Percentiles rank a stretch among this genome's conserved stretches.
Evolutionary conservation across 2,888 invertebrate genomes (phyloP).

Genomic region (Frankliniella intonsa): DNA sequence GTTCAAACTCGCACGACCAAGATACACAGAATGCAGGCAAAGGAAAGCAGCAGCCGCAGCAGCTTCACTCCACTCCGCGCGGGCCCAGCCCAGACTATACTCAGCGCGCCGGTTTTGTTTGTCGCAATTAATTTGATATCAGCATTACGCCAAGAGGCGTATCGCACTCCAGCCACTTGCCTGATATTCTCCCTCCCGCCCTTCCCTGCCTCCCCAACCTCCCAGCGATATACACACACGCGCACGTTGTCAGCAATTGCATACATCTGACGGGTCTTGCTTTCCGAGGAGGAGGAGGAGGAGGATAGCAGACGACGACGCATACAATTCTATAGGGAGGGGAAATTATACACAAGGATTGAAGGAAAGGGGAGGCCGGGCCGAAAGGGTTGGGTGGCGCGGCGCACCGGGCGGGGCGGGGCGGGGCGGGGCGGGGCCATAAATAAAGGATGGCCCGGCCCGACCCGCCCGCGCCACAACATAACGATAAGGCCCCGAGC

Average conservation of each 20-base stretch:
- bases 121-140: slow-evolving; percentile 14
- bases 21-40: neutral
- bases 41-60: neutral
- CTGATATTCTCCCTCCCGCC: too few species aligned
- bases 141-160: neutral
- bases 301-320: too few species aligned
- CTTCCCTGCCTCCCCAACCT: too few species aligned
- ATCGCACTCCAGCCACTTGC: too few species aligned
- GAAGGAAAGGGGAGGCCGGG: neutral
- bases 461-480: neutral
- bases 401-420: neutral
- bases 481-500: neutral
- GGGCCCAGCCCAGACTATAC: neutral
- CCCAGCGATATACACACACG: too few species aligned
- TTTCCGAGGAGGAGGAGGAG: neutral
- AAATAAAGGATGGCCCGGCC: neutral
- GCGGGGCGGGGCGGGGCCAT: neutral
- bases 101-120: neutral
- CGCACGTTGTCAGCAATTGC: slow-evolving; percentile 21
- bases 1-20: neutral
- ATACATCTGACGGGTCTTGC: slow-evolving; percentile 1
- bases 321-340: too few species aligned
- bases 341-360: too few species aligned
- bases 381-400: neutral
- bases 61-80: neutral